phyloP scores from a whole-genome alignment of 1,140 invertebrate species.

The Sinella curviseta region DNA sequence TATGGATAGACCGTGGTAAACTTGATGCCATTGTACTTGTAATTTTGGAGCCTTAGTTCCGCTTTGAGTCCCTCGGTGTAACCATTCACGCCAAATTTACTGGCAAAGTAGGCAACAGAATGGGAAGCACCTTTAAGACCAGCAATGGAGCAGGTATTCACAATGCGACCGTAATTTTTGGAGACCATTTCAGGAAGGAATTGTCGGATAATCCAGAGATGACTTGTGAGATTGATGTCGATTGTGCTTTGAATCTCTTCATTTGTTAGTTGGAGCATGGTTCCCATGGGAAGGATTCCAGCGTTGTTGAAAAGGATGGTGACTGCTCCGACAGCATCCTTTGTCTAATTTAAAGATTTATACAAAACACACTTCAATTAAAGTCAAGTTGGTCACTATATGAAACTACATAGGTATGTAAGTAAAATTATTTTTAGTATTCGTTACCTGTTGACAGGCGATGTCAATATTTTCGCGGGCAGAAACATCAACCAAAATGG shows the following conservation, averaged over 20 bases:
- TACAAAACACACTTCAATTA: no score
- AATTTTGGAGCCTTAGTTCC: background rate
- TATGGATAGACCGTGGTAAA: background rate
- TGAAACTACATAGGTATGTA: no score
- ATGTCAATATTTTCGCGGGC: background rate
- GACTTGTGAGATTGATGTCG: background rate
- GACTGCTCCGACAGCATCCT: background rate
- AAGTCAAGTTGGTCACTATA: background rate
- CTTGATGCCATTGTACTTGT: background rate
- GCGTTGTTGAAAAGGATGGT: slow-evolving; percentile 10
- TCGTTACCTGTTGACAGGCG: background rate
- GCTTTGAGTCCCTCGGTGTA: background rate
- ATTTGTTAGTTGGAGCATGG: background rate
- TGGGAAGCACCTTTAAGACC: background rate
- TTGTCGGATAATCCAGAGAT: slow-evolving; percentile 3
- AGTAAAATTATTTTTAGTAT: no score
- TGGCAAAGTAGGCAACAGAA: background rate
- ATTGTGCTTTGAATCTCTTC: background rate
- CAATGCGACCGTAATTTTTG: background rate
- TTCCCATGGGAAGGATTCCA: background rate
- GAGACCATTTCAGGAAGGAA: background rate
- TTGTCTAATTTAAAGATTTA: background rate
- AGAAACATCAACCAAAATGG: background rate
- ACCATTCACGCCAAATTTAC: slow-evolving; percentile 3
- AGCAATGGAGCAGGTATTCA: background rate